phyloP scores from a whole-genome alignment of 2,888 invertebrate species.

The Nycteola revayana region DNA sequence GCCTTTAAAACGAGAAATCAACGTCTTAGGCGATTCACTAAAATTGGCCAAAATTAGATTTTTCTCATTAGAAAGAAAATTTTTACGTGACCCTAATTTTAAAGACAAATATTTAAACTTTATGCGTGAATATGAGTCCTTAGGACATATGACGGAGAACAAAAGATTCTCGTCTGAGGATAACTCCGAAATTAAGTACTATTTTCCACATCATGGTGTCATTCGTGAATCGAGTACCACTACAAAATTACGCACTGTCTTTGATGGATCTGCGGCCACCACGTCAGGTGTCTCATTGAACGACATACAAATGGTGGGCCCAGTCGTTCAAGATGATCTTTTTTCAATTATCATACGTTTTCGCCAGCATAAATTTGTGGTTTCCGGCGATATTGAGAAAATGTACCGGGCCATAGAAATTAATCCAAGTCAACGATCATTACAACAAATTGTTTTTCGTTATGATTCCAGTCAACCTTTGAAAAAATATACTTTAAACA shows the following conservation, averaged over 20 bases:
- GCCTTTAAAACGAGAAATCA: slow-evolving; percentile 4
- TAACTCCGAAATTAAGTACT: slow-evolving; percentile 10
- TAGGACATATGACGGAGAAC: slow-evolving; percentile 16
- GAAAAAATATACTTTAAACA: background rate
- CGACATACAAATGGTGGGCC: slow-evolving; percentile 15
- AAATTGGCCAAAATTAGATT: slow-evolving; percentile 20
- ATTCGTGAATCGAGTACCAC: slow-evolving; percentile 20
- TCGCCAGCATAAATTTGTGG: slow-evolving; percentile 14
- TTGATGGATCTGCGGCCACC: slow-evolving; percentile 22
- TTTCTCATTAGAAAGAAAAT: slow-evolving; percentile 14
- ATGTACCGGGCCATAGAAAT: slow-evolving; percentile 14
- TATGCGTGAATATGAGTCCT: slow-evolving; percentile 3
- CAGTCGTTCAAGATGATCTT: slow-evolving; percentile 16
- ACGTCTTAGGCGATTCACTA: slow-evolving; percentile 24
- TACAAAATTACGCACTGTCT: slow-evolving; percentile 31
- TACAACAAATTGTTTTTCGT: background rate
- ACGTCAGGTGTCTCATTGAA: slow-evolving; percentile 14
- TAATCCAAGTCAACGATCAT: background rate
- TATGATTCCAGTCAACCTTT: background rate
- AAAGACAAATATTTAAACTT: slow-evolving; percentile 9
- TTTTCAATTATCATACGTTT: slow-evolving; percentile 17
- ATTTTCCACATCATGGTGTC: slow-evolving; percentile 31
- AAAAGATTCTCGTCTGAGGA: too few species aligned
- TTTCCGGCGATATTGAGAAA: slow-evolving; percentile 20
- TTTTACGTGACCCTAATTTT: slow-evolving; percentile 1